Evolutionary conservation across 2,797 vertebrate genomes (phyloP).

Genomic region (Iguana delicatissima): DNA sequence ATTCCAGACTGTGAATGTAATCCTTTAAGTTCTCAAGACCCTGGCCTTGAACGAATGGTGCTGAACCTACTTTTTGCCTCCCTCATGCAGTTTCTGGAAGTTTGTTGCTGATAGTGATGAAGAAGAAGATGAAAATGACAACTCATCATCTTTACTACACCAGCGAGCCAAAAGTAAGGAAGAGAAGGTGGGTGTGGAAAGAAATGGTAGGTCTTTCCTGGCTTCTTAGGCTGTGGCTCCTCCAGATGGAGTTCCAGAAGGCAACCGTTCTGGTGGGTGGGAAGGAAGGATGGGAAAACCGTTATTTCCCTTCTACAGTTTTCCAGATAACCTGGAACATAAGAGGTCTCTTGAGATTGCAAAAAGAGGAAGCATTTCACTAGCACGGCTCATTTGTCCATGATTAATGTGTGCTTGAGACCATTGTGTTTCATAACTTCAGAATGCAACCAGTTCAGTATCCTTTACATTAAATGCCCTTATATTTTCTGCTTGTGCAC

Average conservation of each 20-base stretch:
- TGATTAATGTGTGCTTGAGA: background rate
- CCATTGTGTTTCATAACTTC: background rate
- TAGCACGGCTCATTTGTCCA: background rate
- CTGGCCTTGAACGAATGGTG: background rate
- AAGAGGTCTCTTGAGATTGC: background rate
- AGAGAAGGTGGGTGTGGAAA: constrained; percentile 82
- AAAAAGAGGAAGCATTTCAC: background rate
- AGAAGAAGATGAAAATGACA: constrained; percentile 67
- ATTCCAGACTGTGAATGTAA: background rate
- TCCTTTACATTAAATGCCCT: background rate
- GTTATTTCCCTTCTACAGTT: background rate
- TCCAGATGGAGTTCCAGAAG: background rate
- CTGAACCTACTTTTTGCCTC: background rate
- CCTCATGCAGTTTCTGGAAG: constrained; percentile 81
- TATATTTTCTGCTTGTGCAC: background rate
- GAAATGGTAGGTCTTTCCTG: background rate
- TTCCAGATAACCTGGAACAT: background rate
- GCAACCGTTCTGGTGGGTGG: background rate
- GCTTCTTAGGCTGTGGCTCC: background rate
- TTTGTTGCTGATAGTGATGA: constrained; percentile 87
- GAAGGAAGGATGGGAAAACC: background rate
- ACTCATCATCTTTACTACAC: constrained; percentile 77
- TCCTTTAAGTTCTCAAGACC: background rate
- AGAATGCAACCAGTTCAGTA: background rate
- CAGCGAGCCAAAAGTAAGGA: constrained; percentile 83